Base-by-base conservation (phyloP, 2,797 vertebrate species). In the Hypotaenidia okinawae region DNA sequence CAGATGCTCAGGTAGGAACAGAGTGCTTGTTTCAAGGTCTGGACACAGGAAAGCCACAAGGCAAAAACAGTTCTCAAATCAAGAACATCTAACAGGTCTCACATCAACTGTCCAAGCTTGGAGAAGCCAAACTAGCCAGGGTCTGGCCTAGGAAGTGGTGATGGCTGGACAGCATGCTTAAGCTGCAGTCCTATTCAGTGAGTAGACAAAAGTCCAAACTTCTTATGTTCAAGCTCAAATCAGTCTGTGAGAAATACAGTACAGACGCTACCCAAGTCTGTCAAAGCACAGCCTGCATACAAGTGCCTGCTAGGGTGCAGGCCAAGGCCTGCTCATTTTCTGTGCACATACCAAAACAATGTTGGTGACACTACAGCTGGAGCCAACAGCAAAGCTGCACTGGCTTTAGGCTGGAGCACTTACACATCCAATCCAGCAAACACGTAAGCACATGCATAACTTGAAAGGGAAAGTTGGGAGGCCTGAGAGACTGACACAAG, bases 201-300 rank as follows among this genome's bases (percentile, higher is more conserved):
- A 10, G 10, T 3, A 32, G 37, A 35, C 3, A 0, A 12, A 62
- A 89, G 10, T 32, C 9, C 35, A 64, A 49, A 49, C 10, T 68
- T 49, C 30, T 7, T 58, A 16, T 30, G 9, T 33, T 51, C 32
- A 35, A 63, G 18, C 9, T 41, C 23, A 74, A 14, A 49, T 2
- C 2, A 3, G 9, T 43, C 69, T 84, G 35, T 33, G 8, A 79
- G 27, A 43, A 92, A 68, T 6, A 58, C 14, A 81, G 32, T 13
- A 52, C 49, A 28, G 37, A 61, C 14, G 61, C 8, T 11, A 61
- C 11, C 3, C 1, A 0, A 67, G 16, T 3, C 2, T 12, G 35
- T 24, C 27, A 61, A 67, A 68, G 30, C 35, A 41, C n/a, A 47
- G 22, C 8, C 32, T 28, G 11, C n/a, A 49, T 61, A 55, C 18